Conservation (phyloP, 2,888 invertebrate species). For the Tryphoninae sp. region DNA sequence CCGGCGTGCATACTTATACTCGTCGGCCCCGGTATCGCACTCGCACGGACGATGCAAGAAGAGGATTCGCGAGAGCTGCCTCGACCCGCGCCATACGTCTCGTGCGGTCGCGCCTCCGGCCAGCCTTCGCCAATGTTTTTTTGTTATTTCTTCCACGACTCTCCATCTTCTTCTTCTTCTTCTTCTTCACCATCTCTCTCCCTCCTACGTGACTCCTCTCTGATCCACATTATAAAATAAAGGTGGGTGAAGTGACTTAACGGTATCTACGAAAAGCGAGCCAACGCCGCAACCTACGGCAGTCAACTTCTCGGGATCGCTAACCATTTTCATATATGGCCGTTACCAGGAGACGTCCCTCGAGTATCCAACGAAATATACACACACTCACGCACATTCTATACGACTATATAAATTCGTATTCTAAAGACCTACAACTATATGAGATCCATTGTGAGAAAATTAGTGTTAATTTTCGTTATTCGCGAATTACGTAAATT, state of each 20-base stretch:
- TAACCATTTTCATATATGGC: constrained; percentile 67
- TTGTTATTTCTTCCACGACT: constrained; percentile 17
- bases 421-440: not conserved
- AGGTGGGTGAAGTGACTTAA: constrained; percentile 71
- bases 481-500: constrained; percentile 11
- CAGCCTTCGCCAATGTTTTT: not conserved
- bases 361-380: too few species aligned
- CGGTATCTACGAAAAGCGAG: constrained; percentile 54
- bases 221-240: constrained; percentile 71
- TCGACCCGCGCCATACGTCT: constrained; percentile 16
- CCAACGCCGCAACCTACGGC: constrained; percentile 64
- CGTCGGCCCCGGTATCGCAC: not conserved
- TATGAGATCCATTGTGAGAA: constrained; percentile 4
- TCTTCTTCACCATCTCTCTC: not conserved
- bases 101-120: constrained; percentile 18
- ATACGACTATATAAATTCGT: not conserved
- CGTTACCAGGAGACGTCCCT: constrained; percentile 56
- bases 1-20: constrained; percentile 3
- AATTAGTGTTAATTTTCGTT: constrained; percentile 13
- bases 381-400: too few species aligned
- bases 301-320: constrained; percentile 61
- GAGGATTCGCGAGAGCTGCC: not conserved
- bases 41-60: constrained; percentile 56
- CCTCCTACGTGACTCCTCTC: constrained; percentile 40
- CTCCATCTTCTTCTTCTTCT: constrained; percentile 8